Evolutionary conservation across 1,140 invertebrate genomes (phyloP), one percentile per base, ranked within the genome.

Genomic region (Apis laboriosa): DNA sequence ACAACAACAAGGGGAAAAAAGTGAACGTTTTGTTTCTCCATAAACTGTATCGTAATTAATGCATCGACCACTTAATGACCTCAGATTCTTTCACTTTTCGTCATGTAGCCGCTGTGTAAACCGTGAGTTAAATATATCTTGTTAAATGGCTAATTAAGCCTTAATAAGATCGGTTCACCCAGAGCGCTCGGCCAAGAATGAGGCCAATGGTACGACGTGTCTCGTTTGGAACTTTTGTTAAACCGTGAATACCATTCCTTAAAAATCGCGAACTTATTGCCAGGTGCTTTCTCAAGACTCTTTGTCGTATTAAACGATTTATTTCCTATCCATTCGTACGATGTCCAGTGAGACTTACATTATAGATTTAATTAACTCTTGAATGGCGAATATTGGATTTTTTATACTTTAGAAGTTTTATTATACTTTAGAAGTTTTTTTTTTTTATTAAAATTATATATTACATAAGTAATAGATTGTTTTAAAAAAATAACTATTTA

Each of bases 101-200:
- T 66, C 68, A 77, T 51, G 68, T 77, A 71, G 60, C 43, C 60
- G 64, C 55, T 56, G 56, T 71, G 73, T 63, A 75, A 72, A 84
- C 80, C 79, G 79, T 72, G 82, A 87, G 88, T 92, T 92, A 92
- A 93, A 92, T 92, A 92, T 91, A 92, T 88, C 92, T 92, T 86
- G 92, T 92, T 93, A 92, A 92, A 88, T 83, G 89, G 86, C 90
- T 93, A 93, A 93, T 93, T 93, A 92, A 85, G 86, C 70, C 89
- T 91, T 92, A 90, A 92, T 92, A 90, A 91, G 90, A 91, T 92
- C 85, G 86, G 86, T 87, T 92, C 87, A 77, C 79, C 86, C 80
- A 85, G 67, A 88, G 88, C 70, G 63, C 82, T 81, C 84, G 64
- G 74, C 64, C 71, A 72, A 83, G 90, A 91, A 91, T 86, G 82